phyloP scores from a whole-genome alignment of 2,888 invertebrate genomes.

The Synanthedon vespiformis region DNA sequence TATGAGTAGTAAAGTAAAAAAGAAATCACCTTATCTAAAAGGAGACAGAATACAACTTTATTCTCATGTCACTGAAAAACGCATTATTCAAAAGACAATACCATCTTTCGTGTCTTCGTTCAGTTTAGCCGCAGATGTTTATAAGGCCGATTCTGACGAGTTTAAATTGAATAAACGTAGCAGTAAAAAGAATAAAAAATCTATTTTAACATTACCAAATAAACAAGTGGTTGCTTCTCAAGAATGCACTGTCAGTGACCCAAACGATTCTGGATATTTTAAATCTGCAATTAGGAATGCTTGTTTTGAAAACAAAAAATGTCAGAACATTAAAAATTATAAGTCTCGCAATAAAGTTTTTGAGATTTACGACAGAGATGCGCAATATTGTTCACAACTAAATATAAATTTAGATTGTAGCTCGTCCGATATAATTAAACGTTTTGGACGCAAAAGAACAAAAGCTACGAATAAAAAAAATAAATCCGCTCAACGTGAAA shows the following conservation, averaged over 20 bases:
- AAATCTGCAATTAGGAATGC: slow-evolving; percentile 18
- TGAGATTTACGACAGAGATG: slow-evolving; percentile 36
- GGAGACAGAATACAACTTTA: slow-evolving; percentile 29
- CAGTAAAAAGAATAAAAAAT: slow-evolving; percentile 40
- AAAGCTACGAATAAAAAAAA: slow-evolving; percentile 8
- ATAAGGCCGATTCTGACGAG: slow-evolving; percentile 53
- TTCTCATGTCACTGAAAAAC: slow-evolving; percentile 38
- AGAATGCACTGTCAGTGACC: slow-evolving; percentile 47
- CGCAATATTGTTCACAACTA: slow-evolving; percentile 32
- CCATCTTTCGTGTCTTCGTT: slow-evolving; percentile 33
- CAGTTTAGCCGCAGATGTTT: slow-evolving; percentile 38
- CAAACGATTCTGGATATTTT: slow-evolving; percentile 49
- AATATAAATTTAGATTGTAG: slow-evolving; percentile 38
- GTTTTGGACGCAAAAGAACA: slow-evolving; percentile 26
- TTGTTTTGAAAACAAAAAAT: slow-evolving; percentile 29
- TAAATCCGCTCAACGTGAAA: slow-evolving; percentile 8
- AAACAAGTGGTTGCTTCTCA: slow-evolving; percentile 27
- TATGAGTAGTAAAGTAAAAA: slow-evolving; percentile 20
- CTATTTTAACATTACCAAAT: slow-evolving; percentile 47
- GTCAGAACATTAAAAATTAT: slow-evolving; percentile 16
- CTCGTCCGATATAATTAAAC: slow-evolving; percentile 32
- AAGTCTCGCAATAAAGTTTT: slow-evolving; percentile 22
- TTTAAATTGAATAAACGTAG: slow-evolving; percentile 27
- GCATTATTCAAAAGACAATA: slow-evolving; percentile 27
- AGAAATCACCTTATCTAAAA: slow-evolving; percentile 34